Base-by-base conservation (phyloP, 64 coral and sea anemone species). In the Platygyra sinensis region DNA sequence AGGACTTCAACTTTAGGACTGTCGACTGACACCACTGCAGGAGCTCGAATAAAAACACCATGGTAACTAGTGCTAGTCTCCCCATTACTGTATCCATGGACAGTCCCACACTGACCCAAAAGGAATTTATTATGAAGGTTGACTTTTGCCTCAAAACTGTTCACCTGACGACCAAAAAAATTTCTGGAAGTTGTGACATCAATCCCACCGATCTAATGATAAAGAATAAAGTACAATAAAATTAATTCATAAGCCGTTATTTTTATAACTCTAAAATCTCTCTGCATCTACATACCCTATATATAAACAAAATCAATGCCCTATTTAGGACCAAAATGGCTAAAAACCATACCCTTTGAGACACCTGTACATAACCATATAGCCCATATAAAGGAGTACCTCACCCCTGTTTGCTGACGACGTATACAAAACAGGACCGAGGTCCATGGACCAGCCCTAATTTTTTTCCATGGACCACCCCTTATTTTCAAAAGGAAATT, bases 161-260 rank as follows among this genome's bases (percentile, higher is more conserved):
- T 90, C n/a, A 98, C 59, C 83, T 98, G 96, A 20, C 96, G 81
- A 11, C 96, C 96, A 93, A 98, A 98, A 85, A 88, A 98, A 57
- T 98, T 98, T 54, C 96, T 87, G 72, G 94, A 95, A 46, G 96
- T 98, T 62, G 96, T 98, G 28, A 98, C 73, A 90, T 98, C 94
- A 61, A 98, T 72, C 22, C 90, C 94, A 87, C 93, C 96, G 82
- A 98, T 89, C 96, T 98, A 52, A 30, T 51, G 49, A 91, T 13
- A 42, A 17, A 50, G 31, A 92, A 20, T 19, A 79, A 88, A 67
- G 52, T 46, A 46, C 42, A 46, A 46, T 46, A 46, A 46, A 46
- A 46, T 46, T 46, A 46, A 46, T 46, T 46, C 42, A 46, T 31
- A 30, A 65, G 6, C 16, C 4, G 9, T 65, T 18, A 65, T 24